Conservation (phyloP, 2,797 vertebrate species). For the Xenentodon cancila region DNA sequence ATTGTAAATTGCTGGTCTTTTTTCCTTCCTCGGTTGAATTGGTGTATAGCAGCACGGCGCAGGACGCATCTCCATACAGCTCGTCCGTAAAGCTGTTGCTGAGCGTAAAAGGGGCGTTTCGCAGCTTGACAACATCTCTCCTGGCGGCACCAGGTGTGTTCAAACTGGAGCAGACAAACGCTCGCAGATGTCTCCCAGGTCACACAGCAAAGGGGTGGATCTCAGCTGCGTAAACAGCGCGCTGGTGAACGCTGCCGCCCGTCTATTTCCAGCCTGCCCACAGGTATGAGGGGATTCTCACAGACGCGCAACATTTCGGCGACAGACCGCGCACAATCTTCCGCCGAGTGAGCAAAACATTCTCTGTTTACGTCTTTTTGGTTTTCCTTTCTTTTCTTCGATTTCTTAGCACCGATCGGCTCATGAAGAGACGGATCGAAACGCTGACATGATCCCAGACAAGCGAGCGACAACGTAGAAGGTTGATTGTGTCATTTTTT, state of each 20-base stretch:
- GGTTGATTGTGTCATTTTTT: background rate
- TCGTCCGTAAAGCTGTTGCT: constrained; percentile 16
- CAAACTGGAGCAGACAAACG: constrained; percentile 71
- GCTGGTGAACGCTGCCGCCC: constrained; percentile 22
- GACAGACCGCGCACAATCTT: constrained; percentile 27
- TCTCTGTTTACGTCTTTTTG: constrained; percentile 41
- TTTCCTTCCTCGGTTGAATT: background rate
- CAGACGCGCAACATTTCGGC: constrained; percentile 53
- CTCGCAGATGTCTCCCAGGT: constrained; percentile 42
- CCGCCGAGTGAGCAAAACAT: constrained; percentile 34
- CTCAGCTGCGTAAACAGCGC: constrained; percentile 26
- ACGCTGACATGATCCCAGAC: constrained; percentile 10
- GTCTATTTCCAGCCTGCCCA: constrained; percentile 23
- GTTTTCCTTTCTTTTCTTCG: background rate
- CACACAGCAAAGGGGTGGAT: constrained; percentile 49
- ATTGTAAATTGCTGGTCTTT: background rate
- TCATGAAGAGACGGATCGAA: background rate
- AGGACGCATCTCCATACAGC: constrained; percentile 56
- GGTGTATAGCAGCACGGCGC: constrained; percentile 38
- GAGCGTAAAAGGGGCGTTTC: constrained; percentile 73
- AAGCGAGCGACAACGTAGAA: background rate
- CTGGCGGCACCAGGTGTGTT: constrained; percentile 73
- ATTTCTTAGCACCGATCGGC: constrained; percentile 29
- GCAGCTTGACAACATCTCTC: constrained; percentile 46
- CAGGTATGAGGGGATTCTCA: constrained; percentile 59